These are phyloP conservation scores for Pyxicephalus adspersus DNA, from an alignment of 2,113 vertebrate species.

Conservation along the genomic window DNA sequence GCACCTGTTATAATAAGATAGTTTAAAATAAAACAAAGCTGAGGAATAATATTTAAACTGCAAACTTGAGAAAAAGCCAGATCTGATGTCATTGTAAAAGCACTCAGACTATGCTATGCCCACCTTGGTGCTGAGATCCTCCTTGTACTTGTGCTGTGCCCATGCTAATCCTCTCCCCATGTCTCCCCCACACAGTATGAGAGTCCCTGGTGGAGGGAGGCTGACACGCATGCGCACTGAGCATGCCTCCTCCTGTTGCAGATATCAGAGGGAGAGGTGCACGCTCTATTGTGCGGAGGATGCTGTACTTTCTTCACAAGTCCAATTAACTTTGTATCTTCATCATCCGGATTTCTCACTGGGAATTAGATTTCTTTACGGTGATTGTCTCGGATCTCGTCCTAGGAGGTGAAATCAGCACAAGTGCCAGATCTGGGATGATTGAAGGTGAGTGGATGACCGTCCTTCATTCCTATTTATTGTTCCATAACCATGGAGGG, in stretches of 20 bases:
- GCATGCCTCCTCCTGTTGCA: constrained; percentile 13
- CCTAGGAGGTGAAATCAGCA: too few relatives aligned
- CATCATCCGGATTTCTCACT: not conserved
- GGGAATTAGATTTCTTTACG: not conserved
- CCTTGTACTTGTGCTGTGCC: not conserved
- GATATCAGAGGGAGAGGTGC: constrained; percentile 28
- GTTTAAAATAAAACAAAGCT: too few relatives aligned
- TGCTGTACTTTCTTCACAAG: not conserved
- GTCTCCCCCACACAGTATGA: constrained; percentile 22
- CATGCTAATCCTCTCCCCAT: not conserved
- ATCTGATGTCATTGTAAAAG: too few relatives aligned
- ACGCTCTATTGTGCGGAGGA: constrained; percentile 10
- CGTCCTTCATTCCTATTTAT: too few relatives aligned
- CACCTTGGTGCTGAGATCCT: not conserved
- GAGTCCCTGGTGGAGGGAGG: constrained; percentile 19
- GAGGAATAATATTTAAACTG: too few relatives aligned
- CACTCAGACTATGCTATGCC: not conserved
- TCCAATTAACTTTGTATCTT: not conserved
- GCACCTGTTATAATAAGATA: too few relatives aligned
- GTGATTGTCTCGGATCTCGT: too few relatives aligned
- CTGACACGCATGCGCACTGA: constrained; percentile 29
- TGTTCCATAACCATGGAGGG: not conserved
- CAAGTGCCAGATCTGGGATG: not conserved
- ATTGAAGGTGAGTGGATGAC: not conserved
- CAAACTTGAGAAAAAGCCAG: too few relatives aligned